Percentiles rank a stretch among this genome's conserved stretches.
phyloP scores from a whole-genome alignment of 2,797 vertebrate species.

The Syndactyla subalaris region DNA sequence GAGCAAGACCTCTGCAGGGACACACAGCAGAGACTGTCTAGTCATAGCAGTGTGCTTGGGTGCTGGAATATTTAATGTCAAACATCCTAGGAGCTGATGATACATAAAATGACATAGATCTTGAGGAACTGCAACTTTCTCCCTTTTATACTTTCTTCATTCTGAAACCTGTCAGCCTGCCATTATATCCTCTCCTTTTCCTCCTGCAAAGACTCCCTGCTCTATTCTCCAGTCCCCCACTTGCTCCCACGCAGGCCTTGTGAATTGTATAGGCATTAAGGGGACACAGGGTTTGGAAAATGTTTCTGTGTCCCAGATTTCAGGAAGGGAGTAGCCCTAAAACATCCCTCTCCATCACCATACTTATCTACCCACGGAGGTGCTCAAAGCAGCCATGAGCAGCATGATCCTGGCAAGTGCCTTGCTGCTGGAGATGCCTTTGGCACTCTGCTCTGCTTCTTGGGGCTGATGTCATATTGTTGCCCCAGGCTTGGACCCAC shows the following conservation, averaged over 20 bases:
- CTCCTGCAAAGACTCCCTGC: background rate
- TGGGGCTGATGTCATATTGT: accelerated
- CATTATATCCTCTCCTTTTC: background rate
- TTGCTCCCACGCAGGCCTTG: background rate
- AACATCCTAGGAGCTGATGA: background rate
- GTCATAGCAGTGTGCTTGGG: background rate
- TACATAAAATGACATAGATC: background rate
- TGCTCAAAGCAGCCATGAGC: background rate
- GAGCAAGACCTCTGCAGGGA: background rate
- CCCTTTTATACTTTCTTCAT: background rate
- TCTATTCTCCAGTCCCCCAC: background rate
- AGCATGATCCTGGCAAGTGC: background rate
- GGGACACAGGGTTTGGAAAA: background rate
- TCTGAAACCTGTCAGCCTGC: background rate
- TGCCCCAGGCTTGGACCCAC: background rate
- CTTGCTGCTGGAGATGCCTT: background rate
- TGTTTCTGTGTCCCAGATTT: background rate
- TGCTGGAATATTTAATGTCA: background rate
- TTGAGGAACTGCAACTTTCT: background rate
- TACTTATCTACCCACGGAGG: accelerated
- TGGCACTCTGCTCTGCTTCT: background rate
- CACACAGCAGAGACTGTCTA: background rate
- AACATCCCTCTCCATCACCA: background rate
- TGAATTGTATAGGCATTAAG: background rate
- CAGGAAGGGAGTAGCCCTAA: background rate